Conservation (phyloP, 2,797 vertebrate genomes). For the Luscinia luscinia region DNA sequence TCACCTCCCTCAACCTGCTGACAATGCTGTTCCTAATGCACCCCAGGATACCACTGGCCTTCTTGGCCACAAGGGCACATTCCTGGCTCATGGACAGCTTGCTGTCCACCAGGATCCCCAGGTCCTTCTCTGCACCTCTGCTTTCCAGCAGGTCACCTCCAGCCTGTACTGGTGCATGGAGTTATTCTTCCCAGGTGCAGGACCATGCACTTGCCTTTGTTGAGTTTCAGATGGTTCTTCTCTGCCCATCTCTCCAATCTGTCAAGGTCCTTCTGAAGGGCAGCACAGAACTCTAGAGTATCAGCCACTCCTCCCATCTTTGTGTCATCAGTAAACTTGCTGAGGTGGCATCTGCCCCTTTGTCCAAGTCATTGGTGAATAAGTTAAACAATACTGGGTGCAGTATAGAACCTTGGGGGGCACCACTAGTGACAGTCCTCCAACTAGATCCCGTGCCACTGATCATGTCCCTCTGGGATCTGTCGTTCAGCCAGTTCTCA, state of each 20-base stretch:
- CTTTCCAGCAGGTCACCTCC: too few species aligned
- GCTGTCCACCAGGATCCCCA: too few species aligned
- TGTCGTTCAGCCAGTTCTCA: neutral
- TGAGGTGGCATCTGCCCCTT: neutral
- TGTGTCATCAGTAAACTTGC: neutral
- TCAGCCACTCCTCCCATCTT: neutral
- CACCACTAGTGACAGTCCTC: neutral
- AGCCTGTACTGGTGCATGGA: too few species aligned
- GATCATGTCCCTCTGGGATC: neutral
- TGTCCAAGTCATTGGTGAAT: neutral
- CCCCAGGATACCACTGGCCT: too few species aligned
- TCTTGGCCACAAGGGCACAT: too few species aligned
- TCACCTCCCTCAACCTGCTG: too few species aligned
- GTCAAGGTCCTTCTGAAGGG: neutral
- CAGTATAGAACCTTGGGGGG: neutral
- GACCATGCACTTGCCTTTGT: too few species aligned
- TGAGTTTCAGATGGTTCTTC: too few species aligned
- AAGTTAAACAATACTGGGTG: neutral
- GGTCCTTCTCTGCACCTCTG: too few species aligned
- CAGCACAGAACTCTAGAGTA: neutral
- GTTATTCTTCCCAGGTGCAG: neutral
- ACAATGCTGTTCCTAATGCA: too few species aligned
- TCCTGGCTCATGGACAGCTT: neutral
- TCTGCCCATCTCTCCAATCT: neutral
- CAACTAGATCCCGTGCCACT: neutral